Evolutionary conservation across 2,888 invertebrate species (phyloP).

Genomic region (Monochamus alternatus): DNA sequence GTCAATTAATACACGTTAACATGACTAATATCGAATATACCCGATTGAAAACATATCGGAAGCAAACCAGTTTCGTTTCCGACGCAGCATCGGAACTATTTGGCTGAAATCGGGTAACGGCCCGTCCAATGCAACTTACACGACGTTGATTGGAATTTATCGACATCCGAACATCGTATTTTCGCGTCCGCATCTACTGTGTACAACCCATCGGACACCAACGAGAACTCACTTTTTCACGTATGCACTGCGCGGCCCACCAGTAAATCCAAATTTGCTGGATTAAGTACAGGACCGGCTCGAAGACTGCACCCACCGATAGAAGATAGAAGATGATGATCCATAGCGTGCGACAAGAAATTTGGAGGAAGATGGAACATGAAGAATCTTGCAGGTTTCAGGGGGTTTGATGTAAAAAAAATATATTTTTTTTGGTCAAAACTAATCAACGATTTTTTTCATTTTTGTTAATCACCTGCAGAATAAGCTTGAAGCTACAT

Average conservation of each 20-base stretch:
- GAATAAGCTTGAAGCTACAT: too few species aligned
- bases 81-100: conserved; percentile 36
- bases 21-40: too few species aligned
- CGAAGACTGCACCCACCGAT: background rate
- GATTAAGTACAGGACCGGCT: background rate
- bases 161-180: conserved; percentile 63
- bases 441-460: too few species aligned
- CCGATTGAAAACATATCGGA: too few species aligned
- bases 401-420: too few species aligned
- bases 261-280: conserved; percentile 41
- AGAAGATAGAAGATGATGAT: too few species aligned
- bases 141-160: conserved; percentile 68
- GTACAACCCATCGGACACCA: conserved; percentile 52
- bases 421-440: too few species aligned
- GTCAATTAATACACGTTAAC: too few species aligned
- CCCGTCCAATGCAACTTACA: conserved; percentile 58
- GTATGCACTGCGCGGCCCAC: background rate
- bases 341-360: too few species aligned
- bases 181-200: conserved; percentile 58
- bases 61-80: background rate
- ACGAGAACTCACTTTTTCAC: conserved; percentile 50
- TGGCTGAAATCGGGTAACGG: conserved; percentile 43
- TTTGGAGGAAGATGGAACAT: too few species aligned
- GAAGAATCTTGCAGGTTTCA: too few species aligned
- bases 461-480: too few species aligned